These are phyloP conservation scores for Pinna nobilis DNA, from an alignment of 1,140 invertebrate genomes.

Conservation along the genomic window DNA sequence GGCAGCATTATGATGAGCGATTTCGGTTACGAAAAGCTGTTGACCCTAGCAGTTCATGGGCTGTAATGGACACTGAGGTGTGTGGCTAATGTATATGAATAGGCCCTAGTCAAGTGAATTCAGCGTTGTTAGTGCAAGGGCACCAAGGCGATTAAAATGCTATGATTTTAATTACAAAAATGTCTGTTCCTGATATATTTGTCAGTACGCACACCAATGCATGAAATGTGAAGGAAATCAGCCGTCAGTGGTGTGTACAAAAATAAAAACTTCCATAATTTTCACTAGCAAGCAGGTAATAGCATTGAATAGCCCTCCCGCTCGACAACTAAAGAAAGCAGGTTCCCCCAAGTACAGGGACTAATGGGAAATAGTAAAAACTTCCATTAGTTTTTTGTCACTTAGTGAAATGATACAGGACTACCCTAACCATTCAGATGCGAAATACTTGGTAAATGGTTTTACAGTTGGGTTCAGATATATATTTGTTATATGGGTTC, in stretches of 20 bases:
- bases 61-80: neutral
- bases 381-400: neutral
- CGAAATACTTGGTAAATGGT: neutral
- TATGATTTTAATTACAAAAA: conserved; percentile 4
- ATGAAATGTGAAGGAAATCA: neutral
- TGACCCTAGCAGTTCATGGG: neutral
- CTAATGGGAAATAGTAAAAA: neutral
- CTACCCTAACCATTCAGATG: neutral
- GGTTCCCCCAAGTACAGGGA: neutral
- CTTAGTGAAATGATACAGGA: neutral
- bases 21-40: conserved; percentile 10
- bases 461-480: conserved; percentile 7
- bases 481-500: conserved; percentile 18
- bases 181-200: neutral
- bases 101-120: too few relatives aligned
- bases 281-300: neutral
- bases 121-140: neutral
- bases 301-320: too few relatives aligned
- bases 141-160: neutral
- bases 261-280: neutral
- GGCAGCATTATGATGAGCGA: conserved; percentile 10
- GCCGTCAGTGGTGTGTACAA: neutral
- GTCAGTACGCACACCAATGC: neutral
- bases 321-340: too few relatives aligned
- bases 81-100: conserved; percentile 6